A percentile compares a stretch with the other conserved stretches of the same genome.
These are phyloP conservation scores for Agriopis aurantiaria DNA, from an alignment of 2,888 invertebrate species.

Conservation along the genomic window DNA sequence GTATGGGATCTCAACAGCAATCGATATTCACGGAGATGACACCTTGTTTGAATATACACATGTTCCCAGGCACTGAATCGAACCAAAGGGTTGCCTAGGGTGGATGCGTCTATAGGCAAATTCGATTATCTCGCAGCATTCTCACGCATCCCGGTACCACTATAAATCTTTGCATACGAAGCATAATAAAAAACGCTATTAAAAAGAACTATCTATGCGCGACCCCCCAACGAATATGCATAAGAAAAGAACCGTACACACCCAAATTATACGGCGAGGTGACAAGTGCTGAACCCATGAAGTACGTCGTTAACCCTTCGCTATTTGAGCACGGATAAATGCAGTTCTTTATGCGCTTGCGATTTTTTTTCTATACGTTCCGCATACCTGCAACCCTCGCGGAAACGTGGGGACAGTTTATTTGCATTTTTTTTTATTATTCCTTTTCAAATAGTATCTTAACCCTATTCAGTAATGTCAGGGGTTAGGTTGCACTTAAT, in stretches of 20 bases:
- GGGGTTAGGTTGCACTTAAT: constrained; percentile 87
- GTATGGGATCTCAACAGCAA: constrained; percentile 79
- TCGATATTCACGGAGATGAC: constrained; percentile 86
- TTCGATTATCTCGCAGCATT: constrained; percentile 84
- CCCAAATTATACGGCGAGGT: constrained; percentile 84
- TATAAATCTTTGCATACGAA: constrained; percentile 85
- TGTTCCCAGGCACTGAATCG: constrained; percentile 72
- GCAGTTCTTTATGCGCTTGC: constrained; percentile 72
- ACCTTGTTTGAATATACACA: constrained; percentile 86
- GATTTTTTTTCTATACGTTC: constrained; percentile 66
- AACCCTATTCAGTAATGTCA: constrained; percentile 86
- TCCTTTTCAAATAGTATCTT: constrained; percentile 85
- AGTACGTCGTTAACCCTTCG: constrained; percentile 56
- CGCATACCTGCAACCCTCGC: constrained; percentile 77
- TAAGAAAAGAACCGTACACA: constrained; percentile 78
- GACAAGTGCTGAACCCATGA: constrained; percentile 79
- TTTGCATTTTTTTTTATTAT: constrained; percentile 86
- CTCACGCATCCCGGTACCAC: constrained; percentile 79
- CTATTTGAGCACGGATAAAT: constrained; percentile 56
- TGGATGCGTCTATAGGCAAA: constrained; percentile 84
- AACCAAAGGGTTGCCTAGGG: constrained; percentile 78
- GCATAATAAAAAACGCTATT: constrained; percentile 81
- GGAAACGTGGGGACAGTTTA: constrained; percentile 82
- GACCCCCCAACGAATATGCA: constrained; percentile 79
- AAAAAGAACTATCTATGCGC: constrained; percentile 81